A percentile compares a stretch with the other conserved stretches of the same genome.
Evolutionary conservation across 2,888 invertebrate genomes (phyloP).

Genomic region (Drosophila mettleri): DNA sequence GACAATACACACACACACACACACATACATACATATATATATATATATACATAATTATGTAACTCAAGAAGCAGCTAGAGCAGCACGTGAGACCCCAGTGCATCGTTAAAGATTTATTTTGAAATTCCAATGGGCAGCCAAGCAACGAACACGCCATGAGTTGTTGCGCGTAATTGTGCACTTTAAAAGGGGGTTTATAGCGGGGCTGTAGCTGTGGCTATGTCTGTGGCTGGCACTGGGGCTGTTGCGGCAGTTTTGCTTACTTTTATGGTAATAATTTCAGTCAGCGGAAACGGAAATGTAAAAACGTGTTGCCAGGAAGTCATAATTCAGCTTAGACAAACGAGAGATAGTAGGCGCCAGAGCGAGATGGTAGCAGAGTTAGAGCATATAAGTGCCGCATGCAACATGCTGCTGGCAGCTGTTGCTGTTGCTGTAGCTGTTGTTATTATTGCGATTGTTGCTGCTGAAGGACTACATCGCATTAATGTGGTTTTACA

Average conservation of each 20-base stretch:
- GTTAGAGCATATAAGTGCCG: slow-evolving; percentile 18
- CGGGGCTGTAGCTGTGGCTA: not conserved
- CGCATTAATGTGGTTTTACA: slow-evolving; percentile 78
- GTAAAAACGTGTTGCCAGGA: slow-evolving; percentile 80
- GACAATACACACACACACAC: slow-evolving; percentile 24
- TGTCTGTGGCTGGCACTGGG: not conserved
- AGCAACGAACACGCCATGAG: slow-evolving; percentile 43
- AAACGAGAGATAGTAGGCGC: slow-evolving; percentile 62
- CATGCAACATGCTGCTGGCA: slow-evolving; percentile 68
- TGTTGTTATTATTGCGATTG: slow-evolving; percentile 37
- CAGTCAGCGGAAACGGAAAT: slow-evolving; percentile 76
- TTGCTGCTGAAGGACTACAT: slow-evolving; percentile 65
- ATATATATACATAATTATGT: not conserved
- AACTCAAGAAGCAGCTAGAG: slow-evolving; percentile 11
- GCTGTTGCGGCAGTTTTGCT: slow-evolving; percentile 50
- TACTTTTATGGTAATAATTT: slow-evolving; percentile 78
- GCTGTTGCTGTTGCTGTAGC: slow-evolving; percentile 24
- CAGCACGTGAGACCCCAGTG: slow-evolving; percentile 60
- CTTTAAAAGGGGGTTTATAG: slow-evolving; percentile 24
- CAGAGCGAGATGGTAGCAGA: not conserved
- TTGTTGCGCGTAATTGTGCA: slow-evolving; percentile 65
- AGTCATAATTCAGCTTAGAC: slow-evolving; percentile 80
- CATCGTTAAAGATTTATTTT: slow-evolving; percentile 78
- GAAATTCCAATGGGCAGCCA: slow-evolving; percentile 61
- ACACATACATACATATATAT: not conserved